A percentile compares a stretch with the other conserved stretches of the same genome.
phyloP scores from a whole-genome alignment of 2,888 invertebrate species.

The Hypolimnas misippus region DNA sequence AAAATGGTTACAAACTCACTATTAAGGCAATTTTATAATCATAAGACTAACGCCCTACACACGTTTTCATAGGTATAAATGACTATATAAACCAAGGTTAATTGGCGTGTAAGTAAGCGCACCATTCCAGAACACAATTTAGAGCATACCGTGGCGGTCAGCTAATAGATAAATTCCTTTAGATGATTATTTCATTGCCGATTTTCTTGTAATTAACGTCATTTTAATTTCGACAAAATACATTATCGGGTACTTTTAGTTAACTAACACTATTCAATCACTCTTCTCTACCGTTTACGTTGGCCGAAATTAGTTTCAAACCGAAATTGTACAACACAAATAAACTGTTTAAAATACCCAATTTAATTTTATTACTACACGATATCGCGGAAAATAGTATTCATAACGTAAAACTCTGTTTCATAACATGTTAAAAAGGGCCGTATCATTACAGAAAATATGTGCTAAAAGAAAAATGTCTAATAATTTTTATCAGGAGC shows the following conservation, averaged over 20 bases:
- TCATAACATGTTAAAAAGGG: too few relatives aligned
- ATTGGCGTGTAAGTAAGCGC: too few relatives aligned
- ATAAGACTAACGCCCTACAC: not conserved
- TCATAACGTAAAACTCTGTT: not conserved
- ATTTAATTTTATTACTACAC: not conserved
- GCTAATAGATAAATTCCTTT: too few relatives aligned
- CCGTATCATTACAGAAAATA: too few relatives aligned
- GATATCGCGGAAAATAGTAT: not conserved
- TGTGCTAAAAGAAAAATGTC: too few relatives aligned
- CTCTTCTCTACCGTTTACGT: not conserved
- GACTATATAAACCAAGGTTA: too few relatives aligned
- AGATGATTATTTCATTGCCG: too few relatives aligned
- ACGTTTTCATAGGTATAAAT: not conserved
- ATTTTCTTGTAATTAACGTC: not conserved
- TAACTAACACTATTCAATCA: not conserved
- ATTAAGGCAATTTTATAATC: not conserved
- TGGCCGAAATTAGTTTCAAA: not conserved
- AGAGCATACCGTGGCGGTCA: too few relatives aligned
- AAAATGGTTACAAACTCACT: conserved; percentile 13
- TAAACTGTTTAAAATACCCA: not conserved
- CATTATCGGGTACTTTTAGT: not conserved
- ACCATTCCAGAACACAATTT: too few relatives aligned
- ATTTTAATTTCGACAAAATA: not conserved
- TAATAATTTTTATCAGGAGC: too few relatives aligned
- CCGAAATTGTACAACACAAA: not conserved